A percentile compares a stretch with the other conserved stretches of the same genome.
Evolutionary conservation across 2,113 vertebrate species (phyloP).

Genomic region (Anhinga rufa): DNA sequence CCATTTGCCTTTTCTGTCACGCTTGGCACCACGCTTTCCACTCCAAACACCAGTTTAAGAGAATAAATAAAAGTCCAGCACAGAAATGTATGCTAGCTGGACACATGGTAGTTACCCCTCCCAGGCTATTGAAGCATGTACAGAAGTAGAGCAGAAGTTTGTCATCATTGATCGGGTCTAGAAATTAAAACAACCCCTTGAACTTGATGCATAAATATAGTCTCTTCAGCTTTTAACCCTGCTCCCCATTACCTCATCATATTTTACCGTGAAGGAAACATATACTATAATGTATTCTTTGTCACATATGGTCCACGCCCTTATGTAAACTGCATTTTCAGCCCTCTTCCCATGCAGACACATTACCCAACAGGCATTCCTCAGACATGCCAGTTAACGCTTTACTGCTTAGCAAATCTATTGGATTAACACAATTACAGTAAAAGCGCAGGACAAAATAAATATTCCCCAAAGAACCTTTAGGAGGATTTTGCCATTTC

Average conservation of each 20-base stretch:
- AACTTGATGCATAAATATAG: slow-evolving; percentile 33
- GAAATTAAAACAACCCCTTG: slow-evolving; percentile 42
- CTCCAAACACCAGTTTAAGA: neutral
- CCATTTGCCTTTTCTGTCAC: neutral
- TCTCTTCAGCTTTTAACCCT: slow-evolving; percentile 46
- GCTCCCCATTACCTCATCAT: slow-evolving; percentile 53
- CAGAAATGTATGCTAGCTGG: neutral
- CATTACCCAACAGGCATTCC: slow-evolving; percentile 24
- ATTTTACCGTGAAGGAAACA: slow-evolving; percentile 55
- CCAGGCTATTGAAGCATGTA: neutral
- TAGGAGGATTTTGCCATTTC: slow-evolving; percentile 43
- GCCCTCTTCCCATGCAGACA: slow-evolving; percentile 40
- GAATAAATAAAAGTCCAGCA: neutral
- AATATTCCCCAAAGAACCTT: slow-evolving; percentile 32
- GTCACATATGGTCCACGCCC: slow-evolving; percentile 33
- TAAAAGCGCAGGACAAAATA: slow-evolving; percentile 3
- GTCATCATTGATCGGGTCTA: neutral
- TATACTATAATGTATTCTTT: slow-evolving; percentile 48
- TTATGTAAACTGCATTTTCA: slow-evolving; percentile 46
- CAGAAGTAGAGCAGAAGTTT: neutral
- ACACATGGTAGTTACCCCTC: neutral
- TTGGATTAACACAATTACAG: slow-evolving; percentile 44
- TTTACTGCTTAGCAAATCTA: slow-evolving; percentile 44
- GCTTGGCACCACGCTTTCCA: neutral
- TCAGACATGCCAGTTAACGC: slow-evolving; percentile 12